Conservation (phyloP, 1,140 invertebrate genomes). For the Acromyrmex charruanus region DNA sequence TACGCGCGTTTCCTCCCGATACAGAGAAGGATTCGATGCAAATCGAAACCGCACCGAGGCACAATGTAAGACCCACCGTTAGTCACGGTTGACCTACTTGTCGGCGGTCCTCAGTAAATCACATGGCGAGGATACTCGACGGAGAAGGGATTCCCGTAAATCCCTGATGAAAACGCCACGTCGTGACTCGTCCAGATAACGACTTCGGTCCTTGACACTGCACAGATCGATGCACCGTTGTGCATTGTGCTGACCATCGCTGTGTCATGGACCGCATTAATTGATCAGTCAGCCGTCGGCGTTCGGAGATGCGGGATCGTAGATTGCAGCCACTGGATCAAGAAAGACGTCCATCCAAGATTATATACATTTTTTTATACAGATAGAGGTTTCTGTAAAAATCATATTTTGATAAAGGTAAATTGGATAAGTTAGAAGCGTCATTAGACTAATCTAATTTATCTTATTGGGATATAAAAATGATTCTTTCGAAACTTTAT, state of each 20-base stretch:
- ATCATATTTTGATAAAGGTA: not conserved
- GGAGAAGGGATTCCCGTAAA: conserved; percentile 71
- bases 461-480: not conserved
- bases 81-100: conserved; percentile 73
- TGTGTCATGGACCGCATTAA: conserved; percentile 64
- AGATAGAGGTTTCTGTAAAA: not conserved
- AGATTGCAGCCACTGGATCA: not conserved
- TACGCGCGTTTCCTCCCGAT: conserved; percentile 27
- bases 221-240: conserved; percentile 57
- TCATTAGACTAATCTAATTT: not conserved
- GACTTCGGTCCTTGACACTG: conserved; percentile 64
- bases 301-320: not conserved
- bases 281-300: conserved; percentile 22
- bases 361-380: not conserved
- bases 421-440: too few species aligned
- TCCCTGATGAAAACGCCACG: conserved; percentile 70
- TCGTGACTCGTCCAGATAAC: conserved; percentile 72
- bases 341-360: not conserved
- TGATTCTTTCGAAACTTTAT: not conserved
- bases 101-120: conserved; percentile 68
- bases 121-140: conserved; percentile 43
- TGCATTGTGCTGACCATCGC: conserved; percentile 34
- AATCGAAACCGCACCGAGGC: conserved; percentile 51
- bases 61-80: conserved; percentile 57
- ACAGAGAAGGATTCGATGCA: conserved; percentile 52